Evolutionary conservation across 2,797 vertebrate genomes (phyloP).

Genomic region (Triplophysa yarkandensis): DNA sequence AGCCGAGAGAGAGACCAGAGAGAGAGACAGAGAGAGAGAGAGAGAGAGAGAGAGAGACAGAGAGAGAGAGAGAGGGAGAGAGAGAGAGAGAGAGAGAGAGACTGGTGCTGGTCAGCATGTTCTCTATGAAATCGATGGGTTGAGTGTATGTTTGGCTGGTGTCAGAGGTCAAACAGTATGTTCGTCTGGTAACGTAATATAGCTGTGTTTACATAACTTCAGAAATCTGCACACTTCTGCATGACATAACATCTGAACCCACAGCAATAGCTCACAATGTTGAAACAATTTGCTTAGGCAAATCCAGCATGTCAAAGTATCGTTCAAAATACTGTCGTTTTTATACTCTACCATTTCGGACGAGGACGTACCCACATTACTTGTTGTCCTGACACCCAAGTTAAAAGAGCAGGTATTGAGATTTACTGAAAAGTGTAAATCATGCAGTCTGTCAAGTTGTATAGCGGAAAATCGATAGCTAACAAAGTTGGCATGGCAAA

Average conservation of each 20-base stretch:
- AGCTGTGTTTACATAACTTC: slow-evolving; percentile 4
- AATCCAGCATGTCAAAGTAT: background rate
- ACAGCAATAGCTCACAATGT: background rate
- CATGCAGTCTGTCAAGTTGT: too few species aligned
- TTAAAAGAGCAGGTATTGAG: too few species aligned
- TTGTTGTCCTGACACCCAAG: too few species aligned
- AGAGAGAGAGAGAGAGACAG: background rate
- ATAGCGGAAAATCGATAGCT: too few species aligned
- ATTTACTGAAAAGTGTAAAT: too few species aligned
- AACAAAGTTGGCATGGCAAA: too few species aligned
- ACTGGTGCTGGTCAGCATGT: slow-evolving; percentile 50
- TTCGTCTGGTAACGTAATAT: slow-evolving; percentile 41
- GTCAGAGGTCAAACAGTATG: slow-evolving; percentile 15
- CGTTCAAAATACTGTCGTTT: too few species aligned
- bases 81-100: background rate
- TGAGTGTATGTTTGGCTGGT: slow-evolving; percentile 41
- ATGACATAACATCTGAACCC: slow-evolving; percentile 8
- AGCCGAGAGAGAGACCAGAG: background rate
- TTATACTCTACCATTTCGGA: too few species aligned
- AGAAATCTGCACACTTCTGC: slow-evolving; percentile 9
- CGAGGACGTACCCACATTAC: too few species aligned
- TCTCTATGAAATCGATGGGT: slow-evolving; percentile 46
- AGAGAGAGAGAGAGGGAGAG: background rate
- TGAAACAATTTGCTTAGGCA: background rate
- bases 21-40: too few species aligned